Percentiles rank a stretch among this genome's conserved stretches.
Evolutionary conservation across 2,888 invertebrate species (phyloP).

Genomic region (Thyatira batis): DNA sequence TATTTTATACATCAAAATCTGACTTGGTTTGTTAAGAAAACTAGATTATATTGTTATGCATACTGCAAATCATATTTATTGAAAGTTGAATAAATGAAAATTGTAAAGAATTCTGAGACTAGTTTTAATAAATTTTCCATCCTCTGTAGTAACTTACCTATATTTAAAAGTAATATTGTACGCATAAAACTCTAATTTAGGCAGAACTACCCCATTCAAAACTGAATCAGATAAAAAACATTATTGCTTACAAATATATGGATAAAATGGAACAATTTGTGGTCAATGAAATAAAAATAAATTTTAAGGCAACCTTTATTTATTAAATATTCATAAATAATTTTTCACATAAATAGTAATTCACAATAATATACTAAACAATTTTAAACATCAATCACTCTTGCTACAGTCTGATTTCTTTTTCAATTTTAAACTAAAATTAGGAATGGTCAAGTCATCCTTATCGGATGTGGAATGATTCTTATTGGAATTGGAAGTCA

Average conservation of each 20-base stretch:
- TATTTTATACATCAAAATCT: background rate
- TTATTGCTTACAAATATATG: too few species aligned
- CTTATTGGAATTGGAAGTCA: slow-evolving; percentile 67
- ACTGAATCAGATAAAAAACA: too few species aligned
- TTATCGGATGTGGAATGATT: slow-evolving; percentile 75
- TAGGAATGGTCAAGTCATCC: slow-evolving; percentile 76
- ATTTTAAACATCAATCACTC: slow-evolving; percentile 53
- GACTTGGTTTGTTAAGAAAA: background rate
- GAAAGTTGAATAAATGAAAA: background rate
- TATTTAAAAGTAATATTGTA: too few species aligned
- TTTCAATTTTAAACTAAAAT: slow-evolving; percentile 67
- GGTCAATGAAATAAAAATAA: background rate
- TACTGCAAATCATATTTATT: background rate
- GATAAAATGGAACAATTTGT: too few species aligned
- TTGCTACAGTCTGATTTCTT: slow-evolving; percentile 64
- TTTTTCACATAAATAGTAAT: slow-evolving; percentile 16
- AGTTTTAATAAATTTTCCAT: too few species aligned
- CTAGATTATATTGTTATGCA: background rate
- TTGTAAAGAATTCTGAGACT: background rate
- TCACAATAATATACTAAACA: slow-evolving; percentile 19
- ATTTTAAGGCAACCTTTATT: slow-evolving; percentile 5
- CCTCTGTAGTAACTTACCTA: too few species aligned
- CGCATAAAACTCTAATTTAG: too few species aligned
- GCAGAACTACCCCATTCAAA: too few species aligned
- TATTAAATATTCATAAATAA: slow-evolving; percentile 30